These are phyloP conservation scores for Spodoptera frugiperda DNA, from an alignment of 1,140 invertebrate genomes.

Conservation along the genomic window DNA sequence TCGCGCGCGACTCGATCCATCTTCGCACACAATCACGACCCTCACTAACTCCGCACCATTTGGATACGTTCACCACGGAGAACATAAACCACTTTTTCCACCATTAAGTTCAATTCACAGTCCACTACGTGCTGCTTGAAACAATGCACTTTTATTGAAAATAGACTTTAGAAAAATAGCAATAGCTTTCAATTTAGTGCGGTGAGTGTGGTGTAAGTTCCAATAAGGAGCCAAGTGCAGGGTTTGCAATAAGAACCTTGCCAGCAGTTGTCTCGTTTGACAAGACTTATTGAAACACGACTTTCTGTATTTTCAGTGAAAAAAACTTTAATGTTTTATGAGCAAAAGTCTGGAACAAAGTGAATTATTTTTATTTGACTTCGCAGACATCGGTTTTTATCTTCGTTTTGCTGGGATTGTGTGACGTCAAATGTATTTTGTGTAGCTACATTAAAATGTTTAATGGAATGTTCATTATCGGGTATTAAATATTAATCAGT, in stretches of 20 bases:
- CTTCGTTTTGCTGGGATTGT: background rate
- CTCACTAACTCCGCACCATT: conserved; percentile 1
- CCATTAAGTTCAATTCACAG: conserved; percentile 13
- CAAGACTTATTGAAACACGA: conserved; percentile 45
- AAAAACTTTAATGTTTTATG: conserved; percentile 41
- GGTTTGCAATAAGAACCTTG: conserved; percentile 37
- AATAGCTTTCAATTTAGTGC: background rate
- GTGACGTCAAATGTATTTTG: background rate
- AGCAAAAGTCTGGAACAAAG: conserved; percentile 20
- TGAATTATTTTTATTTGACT: conserved; percentile 41
- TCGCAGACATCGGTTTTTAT: conserved; percentile 22
- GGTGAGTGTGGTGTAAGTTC: conserved; percentile 6
- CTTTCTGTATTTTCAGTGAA: conserved; percentile 23
- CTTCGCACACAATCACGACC: conserved; percentile 12
- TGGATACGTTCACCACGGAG: conserved; percentile 2
- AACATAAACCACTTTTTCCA: conserved; percentile 16
- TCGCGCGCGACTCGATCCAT: conserved; percentile 18
- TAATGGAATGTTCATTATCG: no score
- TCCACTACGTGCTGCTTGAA: background rate
- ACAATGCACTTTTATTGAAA: background rate
- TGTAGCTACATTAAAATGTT: no score
- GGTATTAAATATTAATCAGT: background rate
- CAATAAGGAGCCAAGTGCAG: conserved; percentile 38
- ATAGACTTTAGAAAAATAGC: conserved; percentile 5
- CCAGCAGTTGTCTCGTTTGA: conserved; percentile 40